Base-by-base conservation (phyloP, 2,888 invertebrate species). In the Pammene aurita region DNA sequence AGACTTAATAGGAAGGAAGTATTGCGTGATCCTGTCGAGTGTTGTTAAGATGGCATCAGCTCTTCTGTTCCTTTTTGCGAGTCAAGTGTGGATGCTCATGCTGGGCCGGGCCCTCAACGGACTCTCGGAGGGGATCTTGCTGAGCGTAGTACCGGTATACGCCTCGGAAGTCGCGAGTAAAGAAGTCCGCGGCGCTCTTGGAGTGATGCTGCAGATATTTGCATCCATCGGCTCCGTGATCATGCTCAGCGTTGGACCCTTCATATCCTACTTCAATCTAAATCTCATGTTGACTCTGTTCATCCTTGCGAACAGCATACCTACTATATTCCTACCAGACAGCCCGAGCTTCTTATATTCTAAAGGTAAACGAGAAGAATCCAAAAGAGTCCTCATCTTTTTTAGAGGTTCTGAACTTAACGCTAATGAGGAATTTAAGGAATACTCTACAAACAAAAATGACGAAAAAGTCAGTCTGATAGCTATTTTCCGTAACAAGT, bases 221-320 rank as follows among this genome's bases (percentile, higher is more conserved):
- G 82, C 84, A 11, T 86, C 87, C 0, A 67, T 86, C 0, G 89
- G 90, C 2, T 75, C 85, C 0, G 82, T 89, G 5, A 77, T 76
- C 7, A 85, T 84, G 77, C 66, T 89, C n/a, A 80, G 84, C 0
- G 74, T 87, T n/a, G 90, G 90, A 0, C 89, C 90, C 0, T 89
- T 86, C 72, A 70, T 81, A 5, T 79, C 85, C 0, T 90, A 89
- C 71, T 34, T 75, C 0, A 71, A 76, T 0, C 72, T 85, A 18
- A 89, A 84, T 69, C 72, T 79, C 0, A 73, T 84, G 7, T 78
- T 78, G 38, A 79, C 81, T 0, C 50, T 66, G 2, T 70, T 81
- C 0, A 73, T 81, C 0, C 58, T 80, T 4, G 38, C 76, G 0
- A 76, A 81, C 7, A 78, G 83, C 0, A 14, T 86, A 13, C 89